Percentiles rank a stretch among this genome's conserved stretches.
These are phyloP conservation scores for Chaetorhynchus papuensis DNA, from an alignment of 2,113 vertebrate species.

Conservation along the genomic window DNA sequence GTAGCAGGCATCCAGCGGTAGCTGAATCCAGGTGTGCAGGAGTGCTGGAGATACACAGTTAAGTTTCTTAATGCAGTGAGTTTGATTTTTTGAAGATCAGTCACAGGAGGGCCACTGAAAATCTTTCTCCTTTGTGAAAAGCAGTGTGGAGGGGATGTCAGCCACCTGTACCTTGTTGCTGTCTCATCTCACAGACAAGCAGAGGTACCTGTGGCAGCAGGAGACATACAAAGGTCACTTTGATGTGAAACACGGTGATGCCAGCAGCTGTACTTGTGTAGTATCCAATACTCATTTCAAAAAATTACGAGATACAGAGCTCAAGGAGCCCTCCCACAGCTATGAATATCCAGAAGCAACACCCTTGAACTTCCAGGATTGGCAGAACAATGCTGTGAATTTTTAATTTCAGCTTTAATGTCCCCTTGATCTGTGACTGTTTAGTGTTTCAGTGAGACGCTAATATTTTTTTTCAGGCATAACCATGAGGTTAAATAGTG, in stretches of 20 bases:
- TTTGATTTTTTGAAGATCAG: background rate
- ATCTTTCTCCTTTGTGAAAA: background rate
- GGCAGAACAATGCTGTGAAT: background rate
- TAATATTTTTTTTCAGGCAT: background rate
- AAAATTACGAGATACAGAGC: background rate
- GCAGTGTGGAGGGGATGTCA: background rate
- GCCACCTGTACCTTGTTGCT: accelerated
- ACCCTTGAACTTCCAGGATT: background rate
- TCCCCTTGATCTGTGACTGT: background rate
- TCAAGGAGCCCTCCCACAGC: background rate
- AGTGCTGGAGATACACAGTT: background rate
- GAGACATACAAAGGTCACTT: background rate
- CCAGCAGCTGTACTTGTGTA: background rate
- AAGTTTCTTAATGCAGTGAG: background rate
- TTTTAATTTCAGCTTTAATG: background rate
- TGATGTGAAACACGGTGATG: background rate
- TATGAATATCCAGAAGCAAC: background rate
- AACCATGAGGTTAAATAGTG: background rate
- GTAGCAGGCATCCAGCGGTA: background rate
- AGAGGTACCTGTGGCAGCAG: background rate
- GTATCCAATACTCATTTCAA: background rate
- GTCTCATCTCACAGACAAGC: accelerated
- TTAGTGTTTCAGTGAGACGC: background rate
- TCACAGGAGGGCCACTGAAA: background rate
- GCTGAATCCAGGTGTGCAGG: background rate